Conservation (phyloP, 1,140 invertebrate species). For the Lethocerus indicus region DNA sequence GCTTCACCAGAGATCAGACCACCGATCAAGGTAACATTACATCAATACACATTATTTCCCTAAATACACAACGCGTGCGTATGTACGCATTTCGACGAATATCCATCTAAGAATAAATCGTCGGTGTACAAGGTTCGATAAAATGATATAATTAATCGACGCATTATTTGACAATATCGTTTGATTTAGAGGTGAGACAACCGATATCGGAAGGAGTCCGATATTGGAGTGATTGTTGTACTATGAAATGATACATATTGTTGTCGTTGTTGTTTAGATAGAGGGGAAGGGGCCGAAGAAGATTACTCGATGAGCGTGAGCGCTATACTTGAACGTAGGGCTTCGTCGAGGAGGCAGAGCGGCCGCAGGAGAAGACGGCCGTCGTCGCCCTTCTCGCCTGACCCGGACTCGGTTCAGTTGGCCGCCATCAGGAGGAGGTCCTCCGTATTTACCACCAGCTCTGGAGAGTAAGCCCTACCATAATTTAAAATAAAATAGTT, state of each 20-base stretch:
- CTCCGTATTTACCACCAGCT: constrained; percentile 66
- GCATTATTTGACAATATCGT: too few relatives aligned
- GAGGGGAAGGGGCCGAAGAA: constrained; percentile 55
- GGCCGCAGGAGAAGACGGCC: constrained; percentile 30
- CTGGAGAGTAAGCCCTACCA: constrained; percentile 70
- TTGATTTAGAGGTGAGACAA: too few relatives aligned
- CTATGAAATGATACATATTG: background rate
- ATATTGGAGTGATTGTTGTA: background rate
- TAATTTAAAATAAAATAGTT: too few relatives aligned
- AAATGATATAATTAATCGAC: too few relatives aligned
- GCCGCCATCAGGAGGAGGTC: constrained; percentile 38
- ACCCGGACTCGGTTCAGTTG: constrained; percentile 15
- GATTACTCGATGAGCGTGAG: constrained; percentile 63
- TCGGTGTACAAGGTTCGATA: too few relatives aligned
- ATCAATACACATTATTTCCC: too few relatives aligned
- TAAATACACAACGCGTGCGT: too few relatives aligned
- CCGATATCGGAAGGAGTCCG: background rate
- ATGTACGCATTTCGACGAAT: too few relatives aligned
- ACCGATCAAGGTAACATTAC: too few relatives aligned
- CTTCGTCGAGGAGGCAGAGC: constrained; percentile 40
- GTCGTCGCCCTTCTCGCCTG: constrained; percentile 50
- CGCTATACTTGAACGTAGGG: constrained; percentile 53
- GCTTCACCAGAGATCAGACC: too few relatives aligned
- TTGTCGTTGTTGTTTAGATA: constrained; percentile 18
- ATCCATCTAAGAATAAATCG: too few relatives aligned